Base-by-base conservation (phyloP, 2,888 invertebrate genomes). In the Rhogogaster chlorosoma region DNA sequence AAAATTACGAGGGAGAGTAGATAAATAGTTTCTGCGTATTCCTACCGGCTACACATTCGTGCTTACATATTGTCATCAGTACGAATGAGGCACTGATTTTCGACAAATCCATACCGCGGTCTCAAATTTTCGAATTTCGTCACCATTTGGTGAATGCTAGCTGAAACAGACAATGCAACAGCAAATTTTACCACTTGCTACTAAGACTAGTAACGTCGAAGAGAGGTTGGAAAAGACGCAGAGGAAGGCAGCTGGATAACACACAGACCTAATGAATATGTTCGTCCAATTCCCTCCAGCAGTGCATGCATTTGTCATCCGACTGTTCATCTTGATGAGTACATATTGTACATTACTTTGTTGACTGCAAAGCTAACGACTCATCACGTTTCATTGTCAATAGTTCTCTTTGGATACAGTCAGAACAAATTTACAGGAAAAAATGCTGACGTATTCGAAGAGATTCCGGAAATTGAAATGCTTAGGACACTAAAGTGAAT, bases 201-300 rank as follows among this genome's bases (percentile, higher is more conserved):
- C 22, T 9, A 61, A 9, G 61, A 61, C 26, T 9, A 15, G n/a
- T 6, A 26, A 61, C 26, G 12, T 22, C 26, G 22, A 3, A 3
- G 61, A 61, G 61, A 61, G 61, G n/a, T 3, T 26, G 22, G 9
- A 22, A 1, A 32, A 71, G n/a, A 36, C n/a, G 5, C 26, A 42
- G 57, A 57, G 45, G 67, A 86, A 80, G 71, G 77, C 45, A 83
- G 67, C 36, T 57, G 73, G 29, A 22, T 75, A 26, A 9, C 10
- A 53, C 86, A 84, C 88, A 87, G 87, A 90, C 89, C 91, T 90
- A 91, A 91, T 91, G 90, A 90, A 88, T 89, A 89, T 86, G 89
- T 91, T 90, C 90, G 88, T 89, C 89, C 89, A 90, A 91, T 91
- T 90, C 91, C 91, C 91, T 78, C 86, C 86, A 88, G 91, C 89